phyloP scores from a whole-genome alignment of 2,888 invertebrate species.

The Petrolisthes cinctipes region DNA sequence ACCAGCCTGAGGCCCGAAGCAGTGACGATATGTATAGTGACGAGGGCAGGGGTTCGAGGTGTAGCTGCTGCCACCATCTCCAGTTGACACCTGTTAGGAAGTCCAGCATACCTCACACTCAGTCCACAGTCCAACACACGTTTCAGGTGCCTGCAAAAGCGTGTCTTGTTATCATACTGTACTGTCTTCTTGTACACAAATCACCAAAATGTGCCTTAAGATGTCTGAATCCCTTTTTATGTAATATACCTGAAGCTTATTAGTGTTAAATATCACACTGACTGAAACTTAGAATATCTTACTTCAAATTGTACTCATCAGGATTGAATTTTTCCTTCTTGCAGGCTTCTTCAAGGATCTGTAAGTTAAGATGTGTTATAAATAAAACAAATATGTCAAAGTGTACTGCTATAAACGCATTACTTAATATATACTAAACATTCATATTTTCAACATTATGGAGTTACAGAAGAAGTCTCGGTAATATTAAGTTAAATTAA shows the following conservation, averaged over 20 bases:
- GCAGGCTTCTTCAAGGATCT: constrained; percentile 64
- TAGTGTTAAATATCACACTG: too few species aligned
- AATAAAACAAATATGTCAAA: background rate
- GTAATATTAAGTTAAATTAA: background rate
- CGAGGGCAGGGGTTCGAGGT: constrained; percentile 25
- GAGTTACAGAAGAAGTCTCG: too few species aligned
- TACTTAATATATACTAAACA: background rate
- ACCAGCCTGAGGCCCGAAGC: constrained; percentile 40
- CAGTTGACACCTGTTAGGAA: constrained; percentile 90
- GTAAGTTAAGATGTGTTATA: constrained; percentile 11
- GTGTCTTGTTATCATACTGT: background rate
- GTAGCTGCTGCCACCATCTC: constrained; percentile 75
- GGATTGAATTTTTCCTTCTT: constrained; percentile 51
- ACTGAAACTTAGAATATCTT: constrained; percentile 8
- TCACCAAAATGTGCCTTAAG: background rate
- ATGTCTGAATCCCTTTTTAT: too few species aligned
- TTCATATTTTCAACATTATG: background rate
- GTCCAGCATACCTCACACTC: constrained; percentile 84
- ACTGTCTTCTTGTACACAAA: background rate
- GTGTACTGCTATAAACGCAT: too few species aligned
- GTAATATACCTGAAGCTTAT: too few species aligned
- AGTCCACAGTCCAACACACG: constrained; percentile 82
- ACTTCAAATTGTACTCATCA: constrained; percentile 56
- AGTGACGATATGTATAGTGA: constrained; percentile 48
- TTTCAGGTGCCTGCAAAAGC: constrained; percentile 77